Evolutionary conservation across 2,888 invertebrate genomes (phyloP).

Genomic region (Euplagia quadripunctaria): DNA sequence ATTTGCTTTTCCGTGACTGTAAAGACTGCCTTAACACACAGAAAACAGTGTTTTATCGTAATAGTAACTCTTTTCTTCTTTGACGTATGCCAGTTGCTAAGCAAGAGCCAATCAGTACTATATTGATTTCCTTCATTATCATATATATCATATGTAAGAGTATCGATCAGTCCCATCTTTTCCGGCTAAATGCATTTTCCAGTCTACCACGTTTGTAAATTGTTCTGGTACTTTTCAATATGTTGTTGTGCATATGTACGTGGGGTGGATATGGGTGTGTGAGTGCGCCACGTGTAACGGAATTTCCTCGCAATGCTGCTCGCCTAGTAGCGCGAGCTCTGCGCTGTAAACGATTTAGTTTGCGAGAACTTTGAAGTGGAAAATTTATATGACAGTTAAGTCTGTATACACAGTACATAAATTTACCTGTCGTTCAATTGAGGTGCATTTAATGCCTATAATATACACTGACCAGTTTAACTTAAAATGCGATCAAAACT

Average conservation of each 20-base stretch:
- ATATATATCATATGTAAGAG: conserved; percentile 40
- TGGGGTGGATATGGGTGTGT: conserved; percentile 57
- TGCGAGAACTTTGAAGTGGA: conserved; percentile 75
- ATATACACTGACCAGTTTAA: not conserved
- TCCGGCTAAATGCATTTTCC: conserved; percentile 77
- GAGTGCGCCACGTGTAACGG: conserved; percentile 75
- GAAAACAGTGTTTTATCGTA: conserved; percentile 55
- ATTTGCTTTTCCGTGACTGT: conserved; percentile 59
- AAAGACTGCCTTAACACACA: conserved; percentile 57
- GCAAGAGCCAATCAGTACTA: not conserved
- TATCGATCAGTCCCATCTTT: conserved; percentile 76
- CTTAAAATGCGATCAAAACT: not conserved
- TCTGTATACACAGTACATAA: conserved; percentile 51
- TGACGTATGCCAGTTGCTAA: conserved; percentile 19
- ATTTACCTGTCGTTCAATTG: too few relatives aligned
- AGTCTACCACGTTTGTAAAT: conserved; percentile 74
- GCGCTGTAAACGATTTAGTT: conserved; percentile 76
- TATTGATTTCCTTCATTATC: not conserved
- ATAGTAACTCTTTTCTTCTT: conserved; percentile 52
- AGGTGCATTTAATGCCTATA: conserved; percentile 22
- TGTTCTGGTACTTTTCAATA: conserved; percentile 57
- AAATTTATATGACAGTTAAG: conserved; percentile 74
- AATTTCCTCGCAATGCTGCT: conserved; percentile 58
- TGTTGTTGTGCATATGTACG: conserved; percentile 44
- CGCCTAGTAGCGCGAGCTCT: conserved; percentile 69